Evolutionary conservation across 1,140 invertebrate species (phyloP).

Genomic region (Chionoecetes opilio): DNA sequence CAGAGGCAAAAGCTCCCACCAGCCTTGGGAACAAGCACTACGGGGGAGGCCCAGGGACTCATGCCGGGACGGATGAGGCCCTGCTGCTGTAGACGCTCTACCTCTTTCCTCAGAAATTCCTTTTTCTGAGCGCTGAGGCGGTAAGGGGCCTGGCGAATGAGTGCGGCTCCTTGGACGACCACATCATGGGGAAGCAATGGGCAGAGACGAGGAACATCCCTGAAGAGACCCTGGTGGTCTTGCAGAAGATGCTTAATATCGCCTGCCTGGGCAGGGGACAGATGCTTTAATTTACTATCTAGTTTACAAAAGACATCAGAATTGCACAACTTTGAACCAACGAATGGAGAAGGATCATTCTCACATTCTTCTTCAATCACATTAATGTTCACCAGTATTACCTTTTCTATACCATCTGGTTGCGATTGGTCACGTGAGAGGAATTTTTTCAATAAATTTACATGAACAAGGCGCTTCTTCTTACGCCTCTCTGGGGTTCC

Average conservation of each 20-base stretch:
- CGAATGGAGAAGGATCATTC: too few species aligned
- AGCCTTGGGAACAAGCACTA: not conserved
- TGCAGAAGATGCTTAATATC: not conserved
- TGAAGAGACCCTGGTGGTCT: not conserved
- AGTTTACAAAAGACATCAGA: not conserved
- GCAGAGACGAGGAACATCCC: not conserved
- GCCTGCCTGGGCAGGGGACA: not conserved
- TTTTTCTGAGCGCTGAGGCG: not conserved
- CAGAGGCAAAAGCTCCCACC: too few species aligned
- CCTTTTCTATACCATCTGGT: not conserved
- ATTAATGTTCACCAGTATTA: not conserved
- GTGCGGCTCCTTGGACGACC: not conserved
- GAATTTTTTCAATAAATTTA: conserved; percentile 38
- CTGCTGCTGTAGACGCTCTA: too few species aligned
- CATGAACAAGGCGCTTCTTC: conserved; percentile 17
- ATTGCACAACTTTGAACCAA: not conserved
- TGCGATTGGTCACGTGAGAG: not conserved
- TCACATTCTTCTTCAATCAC: not conserved
- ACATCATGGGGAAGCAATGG: not conserved
- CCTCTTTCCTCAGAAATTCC: too few species aligned
- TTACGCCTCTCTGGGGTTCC: conserved; percentile 50
- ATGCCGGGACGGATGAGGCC: too few species aligned
- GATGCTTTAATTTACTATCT: not conserved
- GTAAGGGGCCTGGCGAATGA: not conserved
- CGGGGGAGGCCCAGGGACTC: not conserved